Base-by-base conservation (phyloP, 2,113 vertebrate species). In the Scophthalmus maximus region DNA sequence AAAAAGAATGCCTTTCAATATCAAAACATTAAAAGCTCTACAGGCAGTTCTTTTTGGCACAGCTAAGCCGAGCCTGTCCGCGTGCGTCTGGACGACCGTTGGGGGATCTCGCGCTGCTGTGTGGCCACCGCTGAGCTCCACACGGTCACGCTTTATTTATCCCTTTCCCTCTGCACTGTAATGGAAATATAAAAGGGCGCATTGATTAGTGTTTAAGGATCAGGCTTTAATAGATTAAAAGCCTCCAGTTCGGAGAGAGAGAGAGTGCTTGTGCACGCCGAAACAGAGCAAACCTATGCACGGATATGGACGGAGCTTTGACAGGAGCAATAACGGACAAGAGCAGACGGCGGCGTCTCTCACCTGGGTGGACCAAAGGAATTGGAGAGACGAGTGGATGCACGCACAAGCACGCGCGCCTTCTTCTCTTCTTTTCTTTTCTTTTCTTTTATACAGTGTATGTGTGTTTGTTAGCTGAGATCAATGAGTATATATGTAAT, bases 141-240 rank as follows among this genome's bases (percentile, higher is more conserved):
- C 68, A 64, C 73, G 79, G 83, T 81, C 88, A 89, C 88, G 76
- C 79, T 92, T 93, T 92, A 93, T 92, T 91, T 86, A 91, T 92
- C 84, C 68, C 64, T 82, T 90, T 93, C 84, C 82, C 79, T 85
- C 78, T 81, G 84, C 64, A 82, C 74, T 88, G 87, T 93, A 92
- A 94, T 93, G 90, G 91, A 91, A 92, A 93, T 91, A 92, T 92
- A 91, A 93, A 93, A 91, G 89, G 81, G 59, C 64, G 74, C 90
- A 93, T 92, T 93, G 92, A 94, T 94, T 92, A 92, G 87, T 89
- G 89, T 91, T 93, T 93, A 93, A 91, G 85, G 87, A 91, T 92
- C 79, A 85, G 88, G 73, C 79, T 88, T 91, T 92, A 91, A 92
- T 93, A 93, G 92, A 94, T 94, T 94, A 93, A 93, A 94, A 94